A percentile compares a stretch with the other conserved stretches of the same genome.
Evolutionary conservation across 2,113 vertebrate species (phyloP).

Genomic region (Quiscalus mexicanus): DNA sequence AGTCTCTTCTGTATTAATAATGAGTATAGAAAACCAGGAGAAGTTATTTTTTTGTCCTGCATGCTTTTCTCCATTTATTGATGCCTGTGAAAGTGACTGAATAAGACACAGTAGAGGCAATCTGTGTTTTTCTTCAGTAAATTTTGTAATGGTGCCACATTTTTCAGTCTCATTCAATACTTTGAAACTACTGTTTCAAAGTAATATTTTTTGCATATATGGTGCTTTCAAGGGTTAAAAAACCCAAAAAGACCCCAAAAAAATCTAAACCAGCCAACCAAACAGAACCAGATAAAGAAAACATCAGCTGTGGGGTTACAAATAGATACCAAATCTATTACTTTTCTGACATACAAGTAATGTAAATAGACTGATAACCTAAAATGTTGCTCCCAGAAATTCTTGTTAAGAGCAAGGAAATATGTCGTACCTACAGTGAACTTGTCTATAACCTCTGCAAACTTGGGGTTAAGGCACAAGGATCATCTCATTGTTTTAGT

Average conservation of each 20-base stretch:
- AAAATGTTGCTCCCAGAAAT: not conserved
- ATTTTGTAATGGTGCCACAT: not conserved
- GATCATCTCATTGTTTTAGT: not conserved
- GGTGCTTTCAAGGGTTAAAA: not conserved
- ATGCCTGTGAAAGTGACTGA: not conserved
- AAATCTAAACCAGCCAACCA: not conserved
- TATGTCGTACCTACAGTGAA: not conserved
- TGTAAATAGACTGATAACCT: not conserved
- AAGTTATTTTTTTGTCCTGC: not conserved
- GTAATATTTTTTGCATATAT: not conserved
- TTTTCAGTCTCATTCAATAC: not conserved
- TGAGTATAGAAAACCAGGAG: not conserved
- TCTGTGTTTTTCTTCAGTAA: not conserved
- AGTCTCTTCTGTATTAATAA: not conserved
- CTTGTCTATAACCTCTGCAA: not conserved
- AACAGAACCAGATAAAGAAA: not conserved
- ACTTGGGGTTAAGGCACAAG: not conserved
- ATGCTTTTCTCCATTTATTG: not conserved
- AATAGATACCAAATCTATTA: not conserved
- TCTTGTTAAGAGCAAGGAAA: not conserved
- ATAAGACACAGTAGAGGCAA: not conserved
- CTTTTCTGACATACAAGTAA: not conserved
- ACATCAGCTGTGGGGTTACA: not conserved
- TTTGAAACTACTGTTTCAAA: not conserved
- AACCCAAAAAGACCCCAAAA: fast-evolving